Percentiles rank a stretch among this genome's conserved stretches.
Evolutionary conservation across 2,888 invertebrate species (phyloP).

Genomic region (Noctua pronuba): DNA sequence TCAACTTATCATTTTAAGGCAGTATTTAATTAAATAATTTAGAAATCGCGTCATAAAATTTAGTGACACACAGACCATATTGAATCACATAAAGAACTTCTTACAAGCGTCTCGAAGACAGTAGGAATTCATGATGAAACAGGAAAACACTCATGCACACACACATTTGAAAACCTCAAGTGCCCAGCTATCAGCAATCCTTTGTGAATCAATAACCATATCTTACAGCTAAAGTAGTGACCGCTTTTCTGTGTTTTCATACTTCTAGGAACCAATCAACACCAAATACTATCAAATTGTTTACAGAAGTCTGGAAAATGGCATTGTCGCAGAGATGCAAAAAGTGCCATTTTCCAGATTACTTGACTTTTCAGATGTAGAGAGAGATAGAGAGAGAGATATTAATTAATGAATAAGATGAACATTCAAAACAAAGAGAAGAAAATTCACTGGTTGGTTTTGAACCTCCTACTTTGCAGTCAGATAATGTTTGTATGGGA

Average conservation of each 20-base stretch:
- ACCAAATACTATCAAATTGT: not conserved
- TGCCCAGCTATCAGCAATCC: not conserved
- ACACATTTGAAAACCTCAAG: conserved; percentile 13
- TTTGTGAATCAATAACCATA: conserved; percentile 1
- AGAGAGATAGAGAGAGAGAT: not conserved
- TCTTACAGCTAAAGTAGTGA: not conserved
- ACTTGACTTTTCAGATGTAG: too few species aligned
- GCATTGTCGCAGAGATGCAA: not conserved
- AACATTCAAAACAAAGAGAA: not conserved
- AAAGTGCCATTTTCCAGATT: too few species aligned
- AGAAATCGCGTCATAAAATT: not conserved
- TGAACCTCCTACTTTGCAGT: not conserved
- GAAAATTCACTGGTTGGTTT: not conserved
- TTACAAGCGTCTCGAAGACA: not conserved
- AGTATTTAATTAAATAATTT: not conserved
- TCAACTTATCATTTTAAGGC: not conserved
- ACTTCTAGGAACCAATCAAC: not conserved
- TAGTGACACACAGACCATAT: not conserved
- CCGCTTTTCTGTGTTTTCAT: not conserved
- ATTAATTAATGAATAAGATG: not conserved
- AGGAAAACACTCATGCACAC: conserved; percentile 16
- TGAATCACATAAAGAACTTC: conserved; percentile 8
- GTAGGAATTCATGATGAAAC: not conserved
- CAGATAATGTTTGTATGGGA: not conserved
- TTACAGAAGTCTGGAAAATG: not conserved